Base-by-base conservation (phyloP, 2,888 invertebrate species). In the Dicranocentrus wangi region DNA sequence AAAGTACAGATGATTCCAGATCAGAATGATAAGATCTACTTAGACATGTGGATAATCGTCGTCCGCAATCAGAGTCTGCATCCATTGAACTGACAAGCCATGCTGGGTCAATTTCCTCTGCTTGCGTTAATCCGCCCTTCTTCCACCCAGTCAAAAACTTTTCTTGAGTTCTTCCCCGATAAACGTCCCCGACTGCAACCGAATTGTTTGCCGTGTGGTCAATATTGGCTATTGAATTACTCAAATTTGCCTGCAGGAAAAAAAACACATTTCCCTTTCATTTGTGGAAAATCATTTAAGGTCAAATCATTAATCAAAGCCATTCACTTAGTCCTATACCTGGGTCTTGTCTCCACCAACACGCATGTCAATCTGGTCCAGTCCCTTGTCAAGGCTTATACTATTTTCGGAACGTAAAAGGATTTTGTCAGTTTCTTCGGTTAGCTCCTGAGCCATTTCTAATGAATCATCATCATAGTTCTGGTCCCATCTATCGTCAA, bases 391-490 rank as follows among this genome's bases (percentile, higher is more conserved):
- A 32, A 86, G 69, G 63, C 86, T 86, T 8, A 83, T 47, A 28
- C 82, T 84, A 42, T 82, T 75, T 71, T 86, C 86, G 51, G 81
- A 84, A 65, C 81, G 79, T 32, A 81, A 82, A 10, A 85, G 53
- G 23, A 82, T 82, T 7, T 81, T 69, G 47, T 84, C 84, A 21
- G 82, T 81, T 75, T 86, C 86, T 73, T 86, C 86, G 2, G 86
- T 86, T 17, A 86, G 65, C 80, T 86, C 86, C 68, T 86, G 83
- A 3, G 86, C 86, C 61, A 86, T 70, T 81, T 86, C 86, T 32
- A 85, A 76, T 15, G 82, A 82, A n/a, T 85, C 86, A 51, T 79
- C 76, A 19, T 83, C 85, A 28, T 66, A 73, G 72, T 84, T 83
- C 23, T 86, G 86, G 60, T 86, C 86, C 86, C 86, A 86, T 17